These are phyloP conservation scores for Cyprinus carpio DNA, from an alignment of 2,113 vertebrate species.

Conservation along the genomic window DNA sequence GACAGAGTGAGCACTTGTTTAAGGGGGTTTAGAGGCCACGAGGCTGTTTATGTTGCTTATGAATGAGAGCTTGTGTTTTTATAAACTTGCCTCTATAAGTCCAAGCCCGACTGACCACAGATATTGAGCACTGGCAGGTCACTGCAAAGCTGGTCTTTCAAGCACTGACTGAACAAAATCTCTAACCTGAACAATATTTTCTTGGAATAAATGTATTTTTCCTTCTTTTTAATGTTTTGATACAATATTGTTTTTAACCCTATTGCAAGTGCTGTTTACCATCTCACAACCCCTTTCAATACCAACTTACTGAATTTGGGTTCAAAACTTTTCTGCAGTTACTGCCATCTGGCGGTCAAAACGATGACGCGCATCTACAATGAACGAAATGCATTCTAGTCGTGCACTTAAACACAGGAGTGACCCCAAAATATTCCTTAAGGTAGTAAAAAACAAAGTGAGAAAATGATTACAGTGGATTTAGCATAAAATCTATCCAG, in stretches of 20 bases:
- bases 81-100: background rate
- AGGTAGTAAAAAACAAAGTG: too few relatives aligned
- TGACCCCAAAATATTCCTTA: too few relatives aligned
- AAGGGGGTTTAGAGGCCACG: background rate
- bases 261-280: background rate
- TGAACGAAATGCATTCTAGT: background rate
- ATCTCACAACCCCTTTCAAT: background rate
- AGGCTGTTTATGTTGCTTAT: constrained; percentile 1
- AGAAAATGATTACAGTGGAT: too few relatives aligned
- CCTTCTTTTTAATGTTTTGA: background rate
- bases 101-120: background rate
- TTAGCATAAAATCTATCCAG: too few relatives aligned
- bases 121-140: background rate
- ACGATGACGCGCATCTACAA: background rate
- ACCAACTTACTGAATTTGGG: background rate
- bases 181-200: background rate
- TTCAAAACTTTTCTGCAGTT: background rate
- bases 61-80: constrained; percentile 26
- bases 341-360: background rate
- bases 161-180: background rate
- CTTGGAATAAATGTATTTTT: background rate
- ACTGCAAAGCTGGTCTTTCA: background rate
- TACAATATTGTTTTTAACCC: background rate
- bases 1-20: background rate
- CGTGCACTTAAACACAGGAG: too few relatives aligned